A percentile compares a stretch with the other conserved stretches of the same genome.
These are phyloP conservation scores for Dolichotis patagonum DNA, from an alignment of 2,113 vertebrate genomes.

Conservation along the genomic window DNA sequence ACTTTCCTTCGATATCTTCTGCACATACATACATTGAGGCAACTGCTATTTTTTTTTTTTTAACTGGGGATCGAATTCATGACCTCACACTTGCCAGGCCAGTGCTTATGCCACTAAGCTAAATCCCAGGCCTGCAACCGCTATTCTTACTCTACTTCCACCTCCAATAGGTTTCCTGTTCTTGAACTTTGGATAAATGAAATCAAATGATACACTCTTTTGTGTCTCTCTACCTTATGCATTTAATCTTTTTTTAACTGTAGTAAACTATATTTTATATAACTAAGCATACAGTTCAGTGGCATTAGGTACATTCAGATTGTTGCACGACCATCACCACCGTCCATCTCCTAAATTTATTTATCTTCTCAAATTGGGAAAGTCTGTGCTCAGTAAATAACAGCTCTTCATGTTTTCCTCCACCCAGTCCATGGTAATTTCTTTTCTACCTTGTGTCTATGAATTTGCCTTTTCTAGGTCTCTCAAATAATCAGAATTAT, in stretches of 20 bases:
- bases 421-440: neutral
- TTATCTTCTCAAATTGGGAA: constrained; percentile 5
- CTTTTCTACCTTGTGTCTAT: neutral
- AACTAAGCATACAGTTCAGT: neutral
- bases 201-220: neutral
- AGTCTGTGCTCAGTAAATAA: neutral
- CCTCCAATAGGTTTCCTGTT: neutral
- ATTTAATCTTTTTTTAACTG: constrained; percentile 37
- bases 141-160: neutral
- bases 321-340: neutral
- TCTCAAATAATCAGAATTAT: neutral
- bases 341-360: neutral
- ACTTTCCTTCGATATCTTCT: neutral
- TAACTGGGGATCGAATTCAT: no score
- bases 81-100: no score
- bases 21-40: neutral
- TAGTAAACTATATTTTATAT: neutral
- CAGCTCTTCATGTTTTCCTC: neutral
- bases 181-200: neutral
- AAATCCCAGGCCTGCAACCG: neutral
- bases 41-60: neutral
- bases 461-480: neutral
- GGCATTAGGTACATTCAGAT: neutral
- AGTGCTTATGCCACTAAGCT: no score
- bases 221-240: neutral